phyloP scores from a whole-genome alignment of 2,797 vertebrate genomes.

The Gymnoscopelus microlampas region DNA sequence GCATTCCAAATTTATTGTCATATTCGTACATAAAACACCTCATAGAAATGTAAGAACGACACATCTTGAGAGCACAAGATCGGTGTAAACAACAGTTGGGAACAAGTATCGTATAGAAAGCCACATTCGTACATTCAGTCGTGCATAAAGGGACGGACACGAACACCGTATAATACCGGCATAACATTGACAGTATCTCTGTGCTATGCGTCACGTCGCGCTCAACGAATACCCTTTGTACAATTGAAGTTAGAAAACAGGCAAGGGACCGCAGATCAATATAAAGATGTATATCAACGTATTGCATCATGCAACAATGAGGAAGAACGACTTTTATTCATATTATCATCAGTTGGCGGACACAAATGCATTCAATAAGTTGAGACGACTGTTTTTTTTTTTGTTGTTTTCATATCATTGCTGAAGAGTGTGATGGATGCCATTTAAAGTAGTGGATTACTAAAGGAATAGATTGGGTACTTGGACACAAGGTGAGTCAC shows the following conservation, averaged over 20 bases:
- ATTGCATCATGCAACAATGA: slow-evolving; percentile 78
- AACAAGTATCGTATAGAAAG: slow-evolving; percentile 62
- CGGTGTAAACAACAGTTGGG: slow-evolving; percentile 56
- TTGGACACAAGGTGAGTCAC: too few species aligned
- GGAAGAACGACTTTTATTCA: slow-evolving; percentile 64
- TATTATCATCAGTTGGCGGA: slow-evolving; percentile 17
- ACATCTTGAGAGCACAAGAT: slow-evolving; percentile 56
- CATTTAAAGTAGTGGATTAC: too few species aligned
- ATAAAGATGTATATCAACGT: slow-evolving; percentile 63
- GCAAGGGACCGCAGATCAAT: slow-evolving; percentile 43
- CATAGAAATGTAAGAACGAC: slow-evolving; percentile 73
- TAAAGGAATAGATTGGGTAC: too few species aligned
- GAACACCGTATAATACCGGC: slow-evolving; percentile 43
- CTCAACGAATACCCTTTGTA: slow-evolving; percentile 18
- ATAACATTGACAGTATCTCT: slow-evolving; percentile 30
- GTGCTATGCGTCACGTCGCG: slow-evolving; percentile 28
- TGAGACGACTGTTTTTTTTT: too few species aligned
- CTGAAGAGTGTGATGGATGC: too few species aligned
- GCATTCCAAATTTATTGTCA: slow-evolving; percentile 79
- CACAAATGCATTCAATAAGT: too few species aligned
- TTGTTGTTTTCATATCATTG: not conserved
- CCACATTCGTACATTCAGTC: slow-evolving; percentile 67
- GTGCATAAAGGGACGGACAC: slow-evolving; percentile 67
- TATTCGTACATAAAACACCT: slow-evolving; percentile 76
- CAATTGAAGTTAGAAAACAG: slow-evolving; percentile 61